These are phyloP conservation scores for Nothobranchius kuhntae DNA, from an alignment of 2,113 vertebrate species.

Conservation along the genomic window DNA sequence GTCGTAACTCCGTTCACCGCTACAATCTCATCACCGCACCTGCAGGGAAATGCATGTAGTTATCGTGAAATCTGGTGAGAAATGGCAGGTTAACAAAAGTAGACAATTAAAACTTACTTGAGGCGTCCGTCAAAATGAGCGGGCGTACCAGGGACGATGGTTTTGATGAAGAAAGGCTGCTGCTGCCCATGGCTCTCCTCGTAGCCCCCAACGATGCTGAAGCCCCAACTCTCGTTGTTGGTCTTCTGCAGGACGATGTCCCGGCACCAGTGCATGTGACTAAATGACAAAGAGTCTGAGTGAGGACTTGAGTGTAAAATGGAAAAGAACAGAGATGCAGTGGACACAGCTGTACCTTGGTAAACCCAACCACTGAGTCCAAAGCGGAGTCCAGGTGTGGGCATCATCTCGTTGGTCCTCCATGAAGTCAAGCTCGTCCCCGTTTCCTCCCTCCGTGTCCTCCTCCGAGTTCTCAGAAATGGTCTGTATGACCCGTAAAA, in stretches of 20 bases:
- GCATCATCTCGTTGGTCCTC: slow-evolving; percentile 79
- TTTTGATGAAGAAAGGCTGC: slow-evolving; percentile 96
- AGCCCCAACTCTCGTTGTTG: slow-evolving; percentile 91
- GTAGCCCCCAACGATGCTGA: slow-evolving; percentile 93
- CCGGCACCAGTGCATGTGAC: slow-evolving; percentile 90
- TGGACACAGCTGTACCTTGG: slow-evolving; percentile 77
- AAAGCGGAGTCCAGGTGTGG: slow-evolving; percentile 86
- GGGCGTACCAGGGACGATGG: slow-evolving; percentile 91
- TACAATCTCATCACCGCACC: slow-evolving; percentile 93
- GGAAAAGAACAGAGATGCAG: not conserved
- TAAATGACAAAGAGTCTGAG: slow-evolving; percentile 45
- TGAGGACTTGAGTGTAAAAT: not conserved
- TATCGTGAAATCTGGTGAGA: not conserved
- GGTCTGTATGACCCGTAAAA: slow-evolving; percentile 85
- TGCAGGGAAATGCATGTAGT: slow-evolving; percentile 48
- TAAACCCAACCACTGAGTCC: slow-evolving; percentile 89
- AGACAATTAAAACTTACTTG: slow-evolving; percentile 78
- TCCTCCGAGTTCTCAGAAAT: slow-evolving; percentile 66
- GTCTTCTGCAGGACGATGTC: slow-evolving; percentile 88
- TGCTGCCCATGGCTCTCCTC: slow-evolving; percentile 90
- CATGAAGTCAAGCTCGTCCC: slow-evolving; percentile 71
- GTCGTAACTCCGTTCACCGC: slow-evolving; percentile 90
- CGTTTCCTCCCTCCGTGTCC: slow-evolving; percentile 46
- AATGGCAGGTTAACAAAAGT: not conserved
- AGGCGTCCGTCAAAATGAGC: slow-evolving; percentile 88